Base-by-base conservation (phyloP, 2,888 invertebrate species). In the Brachypalpus laphriformis region DNA sequence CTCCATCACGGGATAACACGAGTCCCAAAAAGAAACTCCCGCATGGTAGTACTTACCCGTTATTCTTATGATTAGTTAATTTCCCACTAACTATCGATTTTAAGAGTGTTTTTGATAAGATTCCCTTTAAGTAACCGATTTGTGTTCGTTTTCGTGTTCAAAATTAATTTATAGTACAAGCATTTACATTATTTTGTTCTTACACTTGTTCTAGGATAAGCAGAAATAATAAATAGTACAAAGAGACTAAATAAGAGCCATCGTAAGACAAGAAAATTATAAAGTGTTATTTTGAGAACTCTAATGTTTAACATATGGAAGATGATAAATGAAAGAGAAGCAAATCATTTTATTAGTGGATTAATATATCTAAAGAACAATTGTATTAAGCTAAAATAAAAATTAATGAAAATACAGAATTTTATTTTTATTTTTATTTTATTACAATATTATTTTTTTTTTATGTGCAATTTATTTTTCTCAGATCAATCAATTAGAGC, bases 371-470 rank as follows among this genome's bases (percentile, higher is more conserved):
- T 47, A 56, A 75, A 81, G n/a, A 20, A 31, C 72, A 74, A 56
- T 70, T 80, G 68, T 80, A 80, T 83, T 74, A 83, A 68, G 83
- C 45, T 57, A 72, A 42, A 68, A 78, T 83, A 83, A 82, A 82
- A 72, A 68, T 54, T 37, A 54, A 78, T 66, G 49, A 74, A 82
- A 78, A 72, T 16, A 65, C 31, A 28, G 11, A n/a, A 11, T 4
- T 14, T 34, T 2, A 34, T 11, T 49, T 66, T 54, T 40, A 11
- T 28, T 11, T 25, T 63, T 11, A 11, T 22, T 16, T 0, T n/a
- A n/a, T n/a, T 25, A 5, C 25, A 25, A 25, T 25, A n/a, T n/a
- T n/a, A n/a, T n/a, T n/a, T n/a, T n/a, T n/a, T n/a, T n/a, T n/a
- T n/a, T n/a, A n/a, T n/a, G n/a, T n/a, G n/a, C n/a, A n/a, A n/a